Evolutionary conservation across 2,888 invertebrate species (phyloP), one percentile per base, ranked within the genome.

Genomic region (Dermolepida albohirtum): DNA sequence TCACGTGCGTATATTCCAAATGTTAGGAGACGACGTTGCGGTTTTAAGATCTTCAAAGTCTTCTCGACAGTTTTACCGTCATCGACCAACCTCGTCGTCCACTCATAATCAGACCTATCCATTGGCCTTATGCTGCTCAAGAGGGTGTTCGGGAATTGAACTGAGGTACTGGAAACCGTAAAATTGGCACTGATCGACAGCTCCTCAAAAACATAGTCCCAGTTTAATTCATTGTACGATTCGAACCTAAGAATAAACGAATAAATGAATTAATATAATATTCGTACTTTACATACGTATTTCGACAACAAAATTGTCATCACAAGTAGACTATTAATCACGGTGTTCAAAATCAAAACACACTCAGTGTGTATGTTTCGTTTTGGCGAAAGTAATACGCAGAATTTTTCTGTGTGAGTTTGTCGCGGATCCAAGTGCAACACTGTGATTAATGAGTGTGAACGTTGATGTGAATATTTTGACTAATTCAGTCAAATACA

Each of bases 1-100:
- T 85, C 81, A 70, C 88, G 82, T 0, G 88, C 87, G 82, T 85
- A 88, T 6, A 89, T 78, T 0, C 84, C 86, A 67, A 88, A 87
- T 4, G 83, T 78, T 47, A 87, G 83, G 51, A 88, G 72, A 47
- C 86, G 81, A 1, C 76, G 80, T 74, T 86, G 85, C 0, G 85
- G 81, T 12, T 71, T 64, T 41, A 78, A 81, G 7, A 86, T 75
- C 71, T 79, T 82, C 14, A 76, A 72, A 12, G 69, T 77, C 39
- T 77, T 74, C 39, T 74, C 65, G 0, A 75, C 67, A 5, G 55
- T 65, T 5, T 65, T 47, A 12, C 59, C 70, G 14, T 73, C 66
- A 0, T 71, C 76, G 1, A 71, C 64, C 0, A 40, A 64, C 1
- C 67, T 67, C 40, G 74, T 72, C 0, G 63, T 74, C 68, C 82